These are phyloP conservation scores for Oscheius myriophilus DNA, from an alignment of 2,888 invertebrate genomes.

Conservation along the genomic window DNA sequence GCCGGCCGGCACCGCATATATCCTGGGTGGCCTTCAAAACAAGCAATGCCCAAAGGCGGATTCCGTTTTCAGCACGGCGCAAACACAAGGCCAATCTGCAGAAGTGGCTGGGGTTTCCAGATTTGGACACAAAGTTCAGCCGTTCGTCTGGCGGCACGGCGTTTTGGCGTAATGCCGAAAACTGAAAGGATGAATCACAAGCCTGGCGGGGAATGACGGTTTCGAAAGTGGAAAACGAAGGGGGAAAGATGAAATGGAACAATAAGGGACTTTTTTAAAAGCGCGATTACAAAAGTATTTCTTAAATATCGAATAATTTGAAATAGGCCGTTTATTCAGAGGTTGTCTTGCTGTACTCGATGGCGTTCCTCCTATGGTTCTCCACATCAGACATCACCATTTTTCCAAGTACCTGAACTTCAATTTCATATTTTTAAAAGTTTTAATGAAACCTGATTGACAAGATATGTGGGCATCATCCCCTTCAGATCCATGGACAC, in stretches of 20 bases:
- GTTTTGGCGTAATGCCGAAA: not conserved
- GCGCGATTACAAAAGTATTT: not conserved
- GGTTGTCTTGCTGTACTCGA: slow-evolving; percentile 5
- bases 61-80: no score
- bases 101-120: no score
- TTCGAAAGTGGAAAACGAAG: slow-evolving; percentile 1
- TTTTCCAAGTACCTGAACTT: slow-evolving; percentile 28
- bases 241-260: no score
- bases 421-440: no score
- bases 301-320: not conserved
- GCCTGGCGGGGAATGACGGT: not conserved
- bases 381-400: slow-evolving; percentile 31
- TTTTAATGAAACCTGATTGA: slow-evolving; percentile 21
- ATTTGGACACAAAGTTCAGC: no score
- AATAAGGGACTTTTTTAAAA: not conserved
- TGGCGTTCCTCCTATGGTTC: slow-evolving; percentile 16
- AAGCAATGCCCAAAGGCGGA: no score
- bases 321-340: not conserved
- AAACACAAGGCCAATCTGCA: no score
- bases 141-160: no score
- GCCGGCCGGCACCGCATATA: no score
- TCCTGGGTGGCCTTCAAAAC: no score
- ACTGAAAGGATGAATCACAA: slow-evolving; percentile 1
- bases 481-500: slow-evolving; percentile 28
- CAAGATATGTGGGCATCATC: slow-evolving; percentile 30